Evolutionary conservation across 2,797 vertebrate species (phyloP).

Genomic region (Lagocephalus sceleratus): DNA sequence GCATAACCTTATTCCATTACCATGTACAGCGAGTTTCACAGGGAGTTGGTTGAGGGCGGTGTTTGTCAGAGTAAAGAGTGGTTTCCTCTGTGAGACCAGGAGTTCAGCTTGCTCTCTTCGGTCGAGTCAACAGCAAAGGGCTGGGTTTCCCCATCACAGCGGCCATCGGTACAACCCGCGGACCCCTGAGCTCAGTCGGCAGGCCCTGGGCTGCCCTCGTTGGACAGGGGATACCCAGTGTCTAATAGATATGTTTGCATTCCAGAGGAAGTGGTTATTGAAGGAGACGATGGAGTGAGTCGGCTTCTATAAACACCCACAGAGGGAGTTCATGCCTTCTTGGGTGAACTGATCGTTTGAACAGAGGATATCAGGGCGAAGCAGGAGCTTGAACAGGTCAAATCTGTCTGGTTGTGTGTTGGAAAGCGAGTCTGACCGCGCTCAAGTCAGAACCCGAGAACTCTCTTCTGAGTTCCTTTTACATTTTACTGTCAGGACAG

Average conservation of each 20-base stretch:
- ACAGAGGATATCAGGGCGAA: slow-evolving; percentile 30
- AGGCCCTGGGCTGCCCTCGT: slow-evolving; percentile 42
- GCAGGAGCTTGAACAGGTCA: slow-evolving; percentile 4
- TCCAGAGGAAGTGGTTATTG: slow-evolving; percentile 71
- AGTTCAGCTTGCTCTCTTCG: slow-evolving; percentile 73
- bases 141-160: slow-evolving; percentile 60
- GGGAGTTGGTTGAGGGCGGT: slow-evolving; percentile 37
- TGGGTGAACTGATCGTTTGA: slow-evolving; percentile 59
- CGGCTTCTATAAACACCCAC: slow-evolving; percentile 58
- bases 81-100: slow-evolving; percentile 60
- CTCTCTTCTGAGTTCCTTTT: too few relatives aligned
- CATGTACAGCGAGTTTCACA: slow-evolving; percentile 16
- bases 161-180: slow-evolving; percentile 47
- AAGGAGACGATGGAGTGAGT: slow-evolving; percentile 62
- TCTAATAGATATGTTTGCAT: slow-evolving; percentile 70
- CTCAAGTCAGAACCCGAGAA: too few relatives aligned
- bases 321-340: slow-evolving; percentile 44
- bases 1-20: slow-evolving; percentile 43
- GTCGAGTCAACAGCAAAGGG: slow-evolving; percentile 70
- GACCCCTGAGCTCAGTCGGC: slow-evolving; percentile 45
- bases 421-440: too few relatives aligned
- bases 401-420: slow-evolving; percentile 2
- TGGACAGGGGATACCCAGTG: slow-evolving; percentile 59
- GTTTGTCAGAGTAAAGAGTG: slow-evolving; percentile 57
- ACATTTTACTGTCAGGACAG: slow-evolving; percentile 5